phyloP scores from a whole-genome alignment of 2,113 vertebrate genomes.

The Haliaeetus leucogaster region DNA sequence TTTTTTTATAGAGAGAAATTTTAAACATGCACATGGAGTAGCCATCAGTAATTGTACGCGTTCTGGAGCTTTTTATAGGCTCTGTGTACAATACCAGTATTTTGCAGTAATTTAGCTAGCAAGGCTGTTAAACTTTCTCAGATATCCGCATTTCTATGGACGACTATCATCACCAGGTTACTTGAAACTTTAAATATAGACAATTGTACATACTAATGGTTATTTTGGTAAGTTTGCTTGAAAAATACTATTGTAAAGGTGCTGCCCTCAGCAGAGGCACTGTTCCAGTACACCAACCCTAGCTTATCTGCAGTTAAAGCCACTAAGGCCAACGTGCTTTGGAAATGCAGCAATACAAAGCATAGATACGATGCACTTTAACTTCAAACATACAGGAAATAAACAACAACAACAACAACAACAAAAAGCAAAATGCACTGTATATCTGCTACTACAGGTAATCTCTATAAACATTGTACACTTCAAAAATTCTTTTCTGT shows the following conservation, averaged over 20 bases:
- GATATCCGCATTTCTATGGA: neutral
- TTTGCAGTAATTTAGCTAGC: neutral
- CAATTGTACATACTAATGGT: neutral
- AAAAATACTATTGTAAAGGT: neutral
- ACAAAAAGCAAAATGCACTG: neutral
- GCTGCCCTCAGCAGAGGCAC: neutral
- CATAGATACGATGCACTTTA: neutral
- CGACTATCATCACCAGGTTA: neutral
- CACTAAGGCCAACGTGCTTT: neutral
- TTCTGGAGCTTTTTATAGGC: neutral
- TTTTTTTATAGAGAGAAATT: neutral
- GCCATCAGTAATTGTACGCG: neutral
- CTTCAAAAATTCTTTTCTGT: neutral
- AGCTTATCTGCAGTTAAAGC: neutral
- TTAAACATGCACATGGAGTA: neutral
- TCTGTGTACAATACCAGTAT: neutral
- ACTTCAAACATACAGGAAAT: neutral
- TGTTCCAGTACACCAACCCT: neutral
- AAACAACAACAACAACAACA: neutral
- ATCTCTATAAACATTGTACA: neutral
- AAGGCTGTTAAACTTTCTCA: neutral
- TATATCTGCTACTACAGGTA: neutral
- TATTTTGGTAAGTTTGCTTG: neutral
- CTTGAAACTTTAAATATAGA: neutral
- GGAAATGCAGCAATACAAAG: neutral